Base-by-base conservation (phyloP, 2,113 vertebrate genomes). In the Trinectes maculatus region DNA sequence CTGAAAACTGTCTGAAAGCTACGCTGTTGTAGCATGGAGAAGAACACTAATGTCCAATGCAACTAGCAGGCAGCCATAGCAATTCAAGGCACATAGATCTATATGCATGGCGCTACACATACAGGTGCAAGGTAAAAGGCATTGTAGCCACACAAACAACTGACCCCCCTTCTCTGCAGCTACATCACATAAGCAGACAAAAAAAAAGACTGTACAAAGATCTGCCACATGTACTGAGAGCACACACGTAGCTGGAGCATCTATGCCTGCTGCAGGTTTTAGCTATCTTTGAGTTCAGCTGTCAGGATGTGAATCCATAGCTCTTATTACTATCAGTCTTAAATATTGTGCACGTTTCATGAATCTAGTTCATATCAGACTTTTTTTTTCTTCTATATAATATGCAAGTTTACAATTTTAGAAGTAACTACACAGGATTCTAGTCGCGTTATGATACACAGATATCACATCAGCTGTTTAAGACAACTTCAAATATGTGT, bases 41-140 rank as follows among this genome's bases (percentile, higher is more conserved):
- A 73, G 58, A 86, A 82, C 60, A 74, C 67, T 71, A 79, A 82
- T 56, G 80, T 81, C 79, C 69, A 59, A 87, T 79, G 83, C 80
- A 72, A 87, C 70, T 82, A 90, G 83, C 82, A 89, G 86, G 82
- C 71, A 87, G 89, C 87, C 76, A 80, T 78, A 87, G 59, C 77
- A 82, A 64, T 79, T 78, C 77, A 92, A 93, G 91, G 92, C 92
- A 92, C 90, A 87, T 48, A 67, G 42, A 92, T 86, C 85, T 88
- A 83, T 80, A 77, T 73, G 85, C 84, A 77, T 80, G 86, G 65
- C 61, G 88, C 80, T 83, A 87, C 78, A 84, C 77, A 46, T 72
- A 86, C 77, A 85, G 65, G 79, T 82, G 68, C 56, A 40, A 29
- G 52, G 66, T 59, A 22, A 60, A 76, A 77, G 73, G 58, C 24